Evolutionary conservation across 2,113 vertebrate species (phyloP).

Genomic region (Calidris pugnax): DNA sequence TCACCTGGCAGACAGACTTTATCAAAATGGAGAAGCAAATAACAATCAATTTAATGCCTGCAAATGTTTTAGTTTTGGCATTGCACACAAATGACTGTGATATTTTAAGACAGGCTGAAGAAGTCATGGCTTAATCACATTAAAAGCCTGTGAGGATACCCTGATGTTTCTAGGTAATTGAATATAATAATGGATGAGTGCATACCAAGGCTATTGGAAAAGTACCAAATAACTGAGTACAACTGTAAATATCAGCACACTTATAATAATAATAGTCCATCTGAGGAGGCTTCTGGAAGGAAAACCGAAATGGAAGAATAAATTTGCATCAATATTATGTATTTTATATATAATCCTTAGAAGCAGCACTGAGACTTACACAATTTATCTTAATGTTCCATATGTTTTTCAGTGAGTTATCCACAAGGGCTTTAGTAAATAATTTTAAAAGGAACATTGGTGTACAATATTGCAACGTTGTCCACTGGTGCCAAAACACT

Average conservation of each 20-base stretch:
- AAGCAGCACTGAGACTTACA: neutral
- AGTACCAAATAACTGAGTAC: neutral
- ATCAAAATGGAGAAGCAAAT: neutral
- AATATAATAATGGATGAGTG: slow-evolving; percentile 4
- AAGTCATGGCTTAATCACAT: slow-evolving; percentile 9
- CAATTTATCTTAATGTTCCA: neutral
- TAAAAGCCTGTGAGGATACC: slow-evolving; percentile 3
- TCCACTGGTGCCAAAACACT: neutral
- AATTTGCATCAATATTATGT: neutral
- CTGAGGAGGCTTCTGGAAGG: neutral
- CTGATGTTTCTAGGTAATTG: slow-evolving; percentile 1
- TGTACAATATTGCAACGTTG: neutral
- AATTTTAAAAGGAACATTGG: neutral
- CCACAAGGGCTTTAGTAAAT: neutral
- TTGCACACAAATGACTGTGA: neutral
- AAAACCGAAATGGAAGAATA: neutral
- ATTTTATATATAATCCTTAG: neutral
- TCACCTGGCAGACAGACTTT: neutral
- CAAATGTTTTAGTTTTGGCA: neutral
- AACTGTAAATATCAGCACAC: neutral
- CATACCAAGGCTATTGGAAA: neutral
- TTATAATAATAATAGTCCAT: neutral
- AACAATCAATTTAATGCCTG: neutral
- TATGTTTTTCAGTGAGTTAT: neutral
- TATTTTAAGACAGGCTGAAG: neutral